phyloP scores from a whole-genome alignment of 2,888 invertebrate genomes.

The Thymelicus sylvestris region DNA sequence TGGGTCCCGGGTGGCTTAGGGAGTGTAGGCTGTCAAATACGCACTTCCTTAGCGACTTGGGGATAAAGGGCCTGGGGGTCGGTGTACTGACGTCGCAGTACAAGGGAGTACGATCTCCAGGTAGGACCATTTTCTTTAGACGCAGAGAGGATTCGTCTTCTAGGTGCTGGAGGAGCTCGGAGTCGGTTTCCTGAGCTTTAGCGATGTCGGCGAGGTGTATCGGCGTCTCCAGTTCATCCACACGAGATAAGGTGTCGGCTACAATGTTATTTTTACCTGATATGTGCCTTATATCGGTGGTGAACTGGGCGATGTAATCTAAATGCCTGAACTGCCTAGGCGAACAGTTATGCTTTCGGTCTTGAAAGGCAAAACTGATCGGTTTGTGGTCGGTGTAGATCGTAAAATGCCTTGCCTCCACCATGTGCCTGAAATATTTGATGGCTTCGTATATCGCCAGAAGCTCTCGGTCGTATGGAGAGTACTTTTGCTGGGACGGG shows the following conservation, averaged over 20 bases:
- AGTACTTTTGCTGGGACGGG: slow-evolving; percentile 52
- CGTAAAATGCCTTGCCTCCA: slow-evolving; percentile 55
- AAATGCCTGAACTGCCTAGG: slow-evolving; percentile 38
- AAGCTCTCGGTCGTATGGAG: slow-evolving; percentile 60
- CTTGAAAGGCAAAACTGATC: slow-evolving; percentile 51
- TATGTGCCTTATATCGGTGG: slow-evolving; percentile 36
- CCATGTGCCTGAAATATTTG: slow-evolving; percentile 55
- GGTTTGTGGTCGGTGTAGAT: slow-evolving; percentile 45
- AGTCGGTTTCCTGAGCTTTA: slow-evolving; percentile 3
- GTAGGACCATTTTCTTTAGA: not conserved
- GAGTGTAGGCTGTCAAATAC: slow-evolving; percentile 1
- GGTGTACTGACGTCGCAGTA: slow-evolving; percentile 11
- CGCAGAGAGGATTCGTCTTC: not conserved
- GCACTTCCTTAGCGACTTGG: not conserved
- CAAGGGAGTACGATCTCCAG: not conserved
- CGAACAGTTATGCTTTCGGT: slow-evolving; percentile 40
- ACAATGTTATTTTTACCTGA: slow-evolving; percentile 36
- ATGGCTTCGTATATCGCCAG: slow-evolving; percentile 58
- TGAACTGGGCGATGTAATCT: slow-evolving; percentile 44
- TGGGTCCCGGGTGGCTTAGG: slow-evolving; percentile 29
- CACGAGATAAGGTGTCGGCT: slow-evolving; percentile 47
- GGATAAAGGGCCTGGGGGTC: slow-evolving; percentile 2
- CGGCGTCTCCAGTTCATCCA: slow-evolving; percentile 39
- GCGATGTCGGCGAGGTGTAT: slow-evolving; percentile 38
- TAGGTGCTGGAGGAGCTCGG: not conserved